Evolutionary conservation across 1,140 invertebrate genomes (phyloP), one percentile per base, ranked within the genome.

Genomic region (Heliconius himera): DNA sequence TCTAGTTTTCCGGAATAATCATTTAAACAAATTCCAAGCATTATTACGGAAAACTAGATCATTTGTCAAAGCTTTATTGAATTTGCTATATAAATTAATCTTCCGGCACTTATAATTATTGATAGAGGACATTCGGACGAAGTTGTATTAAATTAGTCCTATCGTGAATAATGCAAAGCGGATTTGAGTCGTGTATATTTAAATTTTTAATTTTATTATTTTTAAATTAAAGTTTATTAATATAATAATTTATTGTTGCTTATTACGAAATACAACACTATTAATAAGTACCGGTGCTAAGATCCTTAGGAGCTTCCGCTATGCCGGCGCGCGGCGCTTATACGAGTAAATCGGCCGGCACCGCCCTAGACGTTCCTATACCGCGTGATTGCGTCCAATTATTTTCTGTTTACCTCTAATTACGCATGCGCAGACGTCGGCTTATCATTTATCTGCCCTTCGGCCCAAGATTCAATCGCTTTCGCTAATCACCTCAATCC

Each of bases 351-450:
- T 81, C 80, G 73, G 73, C 73, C 73, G 49, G 80, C 74, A 75
- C 88, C 86, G 84, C 84, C 87, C 84, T 75, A 82, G 88, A 91
- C 89, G 90, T 90, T 87, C 86, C 84, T 81, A 87, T 90, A 87
- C 87, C 89, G 85, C 89, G 88, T 93, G 93, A 93, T 94, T 90
- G 90, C 83, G 87, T 92, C 93, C 93, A 94, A 94, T 94, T 94
- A 94, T 93, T 94, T 94, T 94, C 90, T 91, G 93, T 94, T 93
- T 93, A 92, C 93, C 91, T 93, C 93, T 94, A 94, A 94, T 94
- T 94, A 94, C 91, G 91, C 89, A 93, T 93, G 89, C 91, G 88
- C 91, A 88, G 89, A 91, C 90, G 90, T 91, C 84, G 88, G 85
- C 84, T 93, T 92, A 93, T 93, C 92, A 83, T 46, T 75, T 77